Percentiles rank a stretch among this genome's conserved stretches.
Conservation (phyloP, 2,888 invertebrate species). For the Idaea aversata region DNA sequence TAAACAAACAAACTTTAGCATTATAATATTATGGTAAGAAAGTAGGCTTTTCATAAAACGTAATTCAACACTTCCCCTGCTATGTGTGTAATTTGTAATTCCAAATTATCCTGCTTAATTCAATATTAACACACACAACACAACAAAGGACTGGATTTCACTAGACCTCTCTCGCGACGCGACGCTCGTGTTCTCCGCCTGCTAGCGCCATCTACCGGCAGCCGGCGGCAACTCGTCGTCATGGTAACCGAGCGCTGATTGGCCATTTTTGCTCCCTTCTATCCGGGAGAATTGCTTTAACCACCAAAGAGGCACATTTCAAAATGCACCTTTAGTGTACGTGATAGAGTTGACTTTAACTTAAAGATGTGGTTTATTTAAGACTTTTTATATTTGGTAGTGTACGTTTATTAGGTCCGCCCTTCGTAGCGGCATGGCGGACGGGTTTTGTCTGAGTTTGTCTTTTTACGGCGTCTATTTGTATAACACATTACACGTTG, state of each 20-base stretch:
- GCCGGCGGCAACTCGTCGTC: slow-evolving; percentile 51
- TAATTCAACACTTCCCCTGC: background rate
- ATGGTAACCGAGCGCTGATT: slow-evolving; percentile 73
- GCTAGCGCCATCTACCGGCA: slow-evolving; percentile 62
- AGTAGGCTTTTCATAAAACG: background rate
- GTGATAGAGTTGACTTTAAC: slow-evolving; percentile 47
- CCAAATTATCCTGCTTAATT: background rate
- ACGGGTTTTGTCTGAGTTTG: slow-evolving; percentile 45
- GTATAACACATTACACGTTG: slow-evolving; percentile 5
- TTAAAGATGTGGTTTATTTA: slow-evolving; percentile 29
- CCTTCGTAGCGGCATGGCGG: slow-evolving; percentile 72
- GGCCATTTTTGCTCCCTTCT: slow-evolving; percentile 57
- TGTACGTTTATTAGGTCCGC: slow-evolving; percentile 69
- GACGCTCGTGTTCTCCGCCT: slow-evolving; percentile 7
- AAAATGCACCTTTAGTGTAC: slow-evolving; percentile 48
- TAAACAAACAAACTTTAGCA: too few species aligned
- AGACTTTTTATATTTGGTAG: slow-evolving; percentile 30
- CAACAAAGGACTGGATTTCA: background rate
- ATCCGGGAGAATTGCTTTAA: slow-evolving; percentile 46
- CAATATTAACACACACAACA: background rate
- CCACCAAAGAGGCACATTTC: slow-evolving; percentile 38
- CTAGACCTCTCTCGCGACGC: background rate
- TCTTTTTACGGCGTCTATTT: slow-evolving; percentile 60
- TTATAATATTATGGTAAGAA: too few species aligned
- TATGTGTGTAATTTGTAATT: background rate